phyloP scores from a whole-genome alignment of 2,113 vertebrate genomes.

The Tragelaphus imberbis region DNA sequence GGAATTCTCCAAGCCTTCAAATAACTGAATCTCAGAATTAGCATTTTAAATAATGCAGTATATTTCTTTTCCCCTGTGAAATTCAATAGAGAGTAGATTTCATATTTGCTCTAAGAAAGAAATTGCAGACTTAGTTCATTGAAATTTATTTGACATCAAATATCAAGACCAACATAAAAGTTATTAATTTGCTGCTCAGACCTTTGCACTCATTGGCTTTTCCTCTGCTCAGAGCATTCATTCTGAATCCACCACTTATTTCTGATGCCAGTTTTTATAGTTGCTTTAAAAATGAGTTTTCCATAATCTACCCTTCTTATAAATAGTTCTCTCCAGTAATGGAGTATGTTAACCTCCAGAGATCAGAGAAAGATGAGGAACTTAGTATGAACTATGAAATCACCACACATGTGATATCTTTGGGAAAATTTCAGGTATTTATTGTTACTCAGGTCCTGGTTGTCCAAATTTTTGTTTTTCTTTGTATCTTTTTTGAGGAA shows the following conservation, averaged over 20 bases:
- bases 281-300: constrained; percentile 42
- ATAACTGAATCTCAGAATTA: not conserved
- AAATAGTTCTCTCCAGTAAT: not conserved
- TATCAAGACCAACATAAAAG: constrained; percentile 50
- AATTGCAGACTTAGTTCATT: constrained; percentile 34
- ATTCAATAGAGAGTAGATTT: constrained; percentile 44
- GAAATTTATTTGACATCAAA: constrained; percentile 58
- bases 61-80: constrained; percentile 29
- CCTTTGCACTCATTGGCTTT: constrained; percentile 50
- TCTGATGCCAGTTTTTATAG: not conserved
- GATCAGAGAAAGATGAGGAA: not conserved
- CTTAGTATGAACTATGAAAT: not conserved
- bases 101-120: constrained; percentile 39
- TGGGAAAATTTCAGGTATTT: not conserved
- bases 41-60: constrained; percentile 20
- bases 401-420: not conserved
- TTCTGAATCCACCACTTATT: constrained; percentile 5
- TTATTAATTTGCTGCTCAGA: constrained; percentile 49
- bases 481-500: not conserved
- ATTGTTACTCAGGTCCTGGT: not conserved
- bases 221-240: constrained; percentile 30
- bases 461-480: not conserved
- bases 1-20: not conserved
- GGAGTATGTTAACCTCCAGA: not conserved
- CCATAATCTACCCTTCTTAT: not conserved